Base-by-base conservation (phyloP, 2,888 invertebrate genomes). In the Hesperia comma region DNA sequence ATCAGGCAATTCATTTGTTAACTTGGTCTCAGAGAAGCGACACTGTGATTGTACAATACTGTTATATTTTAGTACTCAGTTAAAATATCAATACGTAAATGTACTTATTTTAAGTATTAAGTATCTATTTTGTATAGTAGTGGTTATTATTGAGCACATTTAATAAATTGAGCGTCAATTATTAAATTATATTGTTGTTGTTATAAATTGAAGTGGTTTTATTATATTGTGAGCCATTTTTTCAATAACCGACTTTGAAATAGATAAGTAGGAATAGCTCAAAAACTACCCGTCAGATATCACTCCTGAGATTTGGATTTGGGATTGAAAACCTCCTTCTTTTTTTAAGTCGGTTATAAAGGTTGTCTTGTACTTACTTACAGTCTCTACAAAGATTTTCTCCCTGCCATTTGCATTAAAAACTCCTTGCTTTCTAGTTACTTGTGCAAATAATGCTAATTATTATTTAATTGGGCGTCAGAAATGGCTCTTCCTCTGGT, bases 401-500 rank as follows among this genome's bases (percentile, higher is more conserved):
- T n/a, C n/a, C n/a, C n/a, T n/a, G n/a, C n/a, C n/a, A n/a, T n/a
- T n/a, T n/a, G n/a, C n/a, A n/a, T n/a, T n/a, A n/a, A n/a, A n/a
- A n/a, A n/a, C n/a, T n/a, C n/a, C n/a, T n/a, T n/a, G n/a, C 26
- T 26, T 26, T 26, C 26, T 26, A n/a, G n/a, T n/a, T n/a, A 26
- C 26, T 26, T 60, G 26, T 49, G 7, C 8, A 33, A 37, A 37
- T 37, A 37, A 37, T 2, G 10, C 8, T 7, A 5, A 5, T 26
- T 26, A 37, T 37, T 10, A 46, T 54, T 75, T 78, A 91, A 69
- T 87, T 86, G 4, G 92, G 92, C 4, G 91, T 92, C 67, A 92
- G 73, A 76, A 89, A 92, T 0, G 83, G 81, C 68, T 92, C 92
- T 60, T 92, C 92, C 40, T 75, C 80, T 4, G 83, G 75, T 0